Evolutionary conservation across 2,888 invertebrate species (phyloP), one percentile per base, ranked within the genome.

Genomic region (Cosmorhoe ocellata): DNA sequence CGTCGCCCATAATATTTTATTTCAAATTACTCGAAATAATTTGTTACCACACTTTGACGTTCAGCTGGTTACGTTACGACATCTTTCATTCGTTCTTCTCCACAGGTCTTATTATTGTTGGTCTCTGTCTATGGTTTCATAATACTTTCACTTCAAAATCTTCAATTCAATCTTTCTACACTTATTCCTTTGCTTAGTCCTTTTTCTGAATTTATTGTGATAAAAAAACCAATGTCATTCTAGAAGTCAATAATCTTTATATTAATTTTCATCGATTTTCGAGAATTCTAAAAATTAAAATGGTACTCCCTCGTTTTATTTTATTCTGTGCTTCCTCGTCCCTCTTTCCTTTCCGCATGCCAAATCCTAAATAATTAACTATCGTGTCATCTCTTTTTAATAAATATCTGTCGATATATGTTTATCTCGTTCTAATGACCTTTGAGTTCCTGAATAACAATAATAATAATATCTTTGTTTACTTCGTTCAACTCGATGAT

Each of bases 391-490:
- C 61, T 83, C 81, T 78, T 74, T 73, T 64, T 12, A 22, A 1
- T 11, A 12, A 0, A 3, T 14, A 7, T 69, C 63, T 57, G 11
- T 27, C 45, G 4, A 1, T 22, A 11, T 32, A 22, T 2, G 9
- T 32, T 24, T 67, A 49, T 79, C 76, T 65, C 81, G 63, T 59
- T 84, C 68, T 61, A 70, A 61, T 87, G 88, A 90, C 88, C 89
- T 90, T 90, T 88, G 87, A 79, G 74, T 81, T 78, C 80, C 81
- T 78, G 81, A 81, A 75, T 82, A 84, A 81, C n/a, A n/a, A n/a
- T 84, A 84, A 81, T 84, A 84, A 67, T 81, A 77, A 76, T 79
- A 84, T 86, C 88, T 88, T 89, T 90, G 89, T 89, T 89, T 90
- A 89, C 89, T 85, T 84, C 78, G 3, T 18, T 18, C 18, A 18